Evolutionary conservation across 2,888 invertebrate genomes (phyloP), one percentile per base, ranked within the genome.

Genomic region (Apocheima hispidaria): DNA sequence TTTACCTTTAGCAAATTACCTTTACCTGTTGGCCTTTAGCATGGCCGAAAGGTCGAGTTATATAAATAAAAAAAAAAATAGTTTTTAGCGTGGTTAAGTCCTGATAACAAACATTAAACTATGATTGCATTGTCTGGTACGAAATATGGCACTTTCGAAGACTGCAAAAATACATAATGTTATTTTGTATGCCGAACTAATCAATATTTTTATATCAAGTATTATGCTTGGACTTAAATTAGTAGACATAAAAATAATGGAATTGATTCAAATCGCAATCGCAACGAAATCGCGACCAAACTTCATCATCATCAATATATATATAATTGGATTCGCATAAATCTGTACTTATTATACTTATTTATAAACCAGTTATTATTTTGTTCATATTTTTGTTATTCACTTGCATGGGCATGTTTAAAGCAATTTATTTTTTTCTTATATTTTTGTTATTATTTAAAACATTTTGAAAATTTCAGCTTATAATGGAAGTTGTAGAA

Each of bases 401-500:
- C 48, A 62, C 65, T 69, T 62, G 77, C 79, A 79, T 73, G 78
- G 62, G 80, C 80, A 81, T 78, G 79, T 20, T 49, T 35, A 20
- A 63, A 59, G 59, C 53, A 54, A n/a, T 52, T n/a, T 54, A 50
- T 30, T 4, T n/a, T 46, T 50, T 54, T 33, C 38, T 53, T 65
- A 60, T 64, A 66, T 71, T 70, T 68, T 73, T 69, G 59, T 71
- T 74, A 70, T 68, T 64, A 70, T 71, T 69, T 62, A 55, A 26
- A 50, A 26, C 66, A 69, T 79, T 88, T 84, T 66, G 73, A 86
- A 82, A 67, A 85, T 91, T 92, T 90, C 92, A 92, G 92, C 90
- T 91, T 68, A 92, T 92, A 71, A 92, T 92, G 92, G 92, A 92
- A 85, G 91, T 92, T 83, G 90, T 92, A 69, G 92, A 92, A 88